These are phyloP conservation scores for Ganaspis sp. DNA, from an alignment of 1,140 invertebrate species.

Conservation along the genomic window DNA sequence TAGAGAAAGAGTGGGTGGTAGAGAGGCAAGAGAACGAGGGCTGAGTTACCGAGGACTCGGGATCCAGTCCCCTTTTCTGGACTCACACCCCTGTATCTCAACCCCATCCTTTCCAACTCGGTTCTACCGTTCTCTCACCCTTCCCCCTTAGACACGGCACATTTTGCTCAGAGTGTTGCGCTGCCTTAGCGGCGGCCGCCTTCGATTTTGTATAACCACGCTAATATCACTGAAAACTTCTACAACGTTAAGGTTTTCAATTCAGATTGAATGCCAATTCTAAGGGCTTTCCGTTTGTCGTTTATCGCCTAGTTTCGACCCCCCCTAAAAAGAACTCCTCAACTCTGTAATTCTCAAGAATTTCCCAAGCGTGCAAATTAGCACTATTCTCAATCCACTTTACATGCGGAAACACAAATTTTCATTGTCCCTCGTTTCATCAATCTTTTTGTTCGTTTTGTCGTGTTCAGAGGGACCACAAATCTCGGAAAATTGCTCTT, in stretches of 20 bases:
- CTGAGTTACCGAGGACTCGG: slow-evolving; percentile 64
- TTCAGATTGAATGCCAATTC: slow-evolving; percentile 9
- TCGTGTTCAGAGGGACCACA: too few relatives aligned
- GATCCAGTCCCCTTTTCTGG: slow-evolving; percentile 74
- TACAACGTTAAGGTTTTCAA: slow-evolving; percentile 25
- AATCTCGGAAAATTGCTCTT: too few relatives aligned
- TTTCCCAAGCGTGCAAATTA: slow-evolving; percentile 34
- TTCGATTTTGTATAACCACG: slow-evolving; percentile 50
- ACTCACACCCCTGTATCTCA: slow-evolving; percentile 69
- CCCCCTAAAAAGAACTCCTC: slow-evolving; percentile 11
- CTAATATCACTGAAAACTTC: slow-evolving; percentile 55
- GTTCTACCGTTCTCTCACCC: slow-evolving; percentile 41
- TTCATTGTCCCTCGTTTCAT: neutral
- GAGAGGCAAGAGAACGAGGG: slow-evolving; percentile 40
- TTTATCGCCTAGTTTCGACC: neutral
- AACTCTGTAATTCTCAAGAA: neutral
- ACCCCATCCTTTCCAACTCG: slow-evolving; percentile 55
- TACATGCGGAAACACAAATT: neutral
- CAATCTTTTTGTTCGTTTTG: too few relatives aligned
- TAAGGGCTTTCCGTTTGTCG: neutral
- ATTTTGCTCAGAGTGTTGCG: slow-evolving; percentile 55
- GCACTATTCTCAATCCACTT: slow-evolving; percentile 21
- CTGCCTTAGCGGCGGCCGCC: slow-evolving; percentile 39
- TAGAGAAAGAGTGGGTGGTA: slow-evolving; percentile 29
- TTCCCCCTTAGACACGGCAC: slow-evolving; percentile 41